phyloP scores from a whole-genome alignment of 2,888 invertebrate species.

The Cheilosia vulpina region DNA sequence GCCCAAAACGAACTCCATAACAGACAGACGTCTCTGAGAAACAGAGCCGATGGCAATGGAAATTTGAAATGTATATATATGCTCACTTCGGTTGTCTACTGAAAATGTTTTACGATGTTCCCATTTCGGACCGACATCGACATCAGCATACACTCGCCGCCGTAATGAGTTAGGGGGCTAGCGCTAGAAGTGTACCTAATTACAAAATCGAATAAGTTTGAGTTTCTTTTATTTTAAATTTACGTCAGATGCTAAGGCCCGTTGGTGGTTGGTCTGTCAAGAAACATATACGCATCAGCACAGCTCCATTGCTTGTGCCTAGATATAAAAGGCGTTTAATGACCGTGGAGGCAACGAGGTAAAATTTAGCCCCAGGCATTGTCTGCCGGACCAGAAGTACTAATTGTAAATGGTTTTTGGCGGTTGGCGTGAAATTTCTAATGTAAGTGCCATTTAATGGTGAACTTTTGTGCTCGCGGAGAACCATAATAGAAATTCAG shows the following conservation, averaged over 20 bases:
- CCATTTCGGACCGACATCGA: conserved; percentile 26
- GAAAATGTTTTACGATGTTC: conserved; percentile 54
- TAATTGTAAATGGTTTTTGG: conserved; percentile 72
- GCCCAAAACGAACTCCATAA: conserved; percentile 38
- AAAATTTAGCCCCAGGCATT: conserved; percentile 54
- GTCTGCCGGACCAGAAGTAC: conserved; percentile 63
- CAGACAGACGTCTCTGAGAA: conserved; percentile 34
- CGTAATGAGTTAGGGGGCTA: conserved; percentile 22
- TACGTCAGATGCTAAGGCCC: conserved; percentile 32
- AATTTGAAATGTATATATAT: conserved; percentile 65
- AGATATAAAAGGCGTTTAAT: conserved; percentile 65
- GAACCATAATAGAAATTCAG: conserved; percentile 58
- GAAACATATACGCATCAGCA: conserved; percentile 28
- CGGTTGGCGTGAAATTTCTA: conserved; percentile 67
- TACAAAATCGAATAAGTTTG: conserved; percentile 49
- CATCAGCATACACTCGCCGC: conserved; percentile 12
- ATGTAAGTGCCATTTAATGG: conserved; percentile 73
- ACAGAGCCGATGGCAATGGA: conserved; percentile 65
- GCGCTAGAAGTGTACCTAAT: conserved; percentile 53
- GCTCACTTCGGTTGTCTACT: conserved; percentile 63
- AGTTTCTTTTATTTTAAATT: conserved; percentile 33
- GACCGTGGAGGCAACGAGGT: conserved; percentile 57
- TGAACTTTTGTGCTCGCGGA: conserved; percentile 47
- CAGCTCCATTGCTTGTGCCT: conserved; percentile 6
- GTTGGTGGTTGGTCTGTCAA: conserved; percentile 58